phyloP scores from a whole-genome alignment of 2,888 invertebrate species.

The Leucophora obtusa region DNA sequence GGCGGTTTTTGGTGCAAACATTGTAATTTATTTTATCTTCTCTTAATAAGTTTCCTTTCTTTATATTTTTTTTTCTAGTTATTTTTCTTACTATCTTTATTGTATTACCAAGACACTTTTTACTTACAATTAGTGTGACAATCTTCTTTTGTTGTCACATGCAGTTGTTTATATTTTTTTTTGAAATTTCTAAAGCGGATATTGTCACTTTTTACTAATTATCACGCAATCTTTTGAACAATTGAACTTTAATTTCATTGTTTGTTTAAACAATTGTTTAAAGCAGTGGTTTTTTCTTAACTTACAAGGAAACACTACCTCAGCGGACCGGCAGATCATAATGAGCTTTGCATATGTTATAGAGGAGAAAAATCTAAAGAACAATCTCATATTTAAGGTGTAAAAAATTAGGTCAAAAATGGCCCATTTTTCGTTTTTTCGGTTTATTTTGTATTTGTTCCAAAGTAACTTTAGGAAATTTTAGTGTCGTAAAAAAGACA shows the following conservation, averaged over 20 bases:
- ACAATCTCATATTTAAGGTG: too few species aligned
- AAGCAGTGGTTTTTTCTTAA: not conserved
- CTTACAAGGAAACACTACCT: too few species aligned
- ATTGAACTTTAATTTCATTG: conserved; percentile 28
- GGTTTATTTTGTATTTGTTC: too few species aligned
- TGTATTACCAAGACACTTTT: conserved; percentile 27
- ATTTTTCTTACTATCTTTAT: conserved; percentile 1
- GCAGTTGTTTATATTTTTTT: conserved; percentile 22
- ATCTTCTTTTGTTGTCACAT: conserved; percentile 4
- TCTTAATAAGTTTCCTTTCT: conserved; percentile 26
- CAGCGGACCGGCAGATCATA: too few species aligned
- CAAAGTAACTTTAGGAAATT: too few species aligned
- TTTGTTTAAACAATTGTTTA: not conserved
- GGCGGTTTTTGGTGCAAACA: not conserved
- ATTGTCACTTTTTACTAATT: conserved; percentile 59
- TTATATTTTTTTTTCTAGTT: not conserved
- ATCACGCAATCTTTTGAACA: conserved; percentile 49
- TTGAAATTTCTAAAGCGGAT: conserved; percentile 52
- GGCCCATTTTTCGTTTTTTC: too few species aligned
- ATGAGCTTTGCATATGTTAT: too few species aligned
- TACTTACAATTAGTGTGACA: conserved; percentile 38
- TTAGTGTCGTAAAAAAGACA: too few species aligned
- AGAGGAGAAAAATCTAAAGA: too few species aligned
- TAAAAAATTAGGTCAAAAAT: too few species aligned
- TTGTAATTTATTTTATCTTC: conserved; percentile 41